Evolutionary conservation across 92 coral and sea anemone genomes (phyloP).

Genomic region (Phenganax stokvisi): DNA sequence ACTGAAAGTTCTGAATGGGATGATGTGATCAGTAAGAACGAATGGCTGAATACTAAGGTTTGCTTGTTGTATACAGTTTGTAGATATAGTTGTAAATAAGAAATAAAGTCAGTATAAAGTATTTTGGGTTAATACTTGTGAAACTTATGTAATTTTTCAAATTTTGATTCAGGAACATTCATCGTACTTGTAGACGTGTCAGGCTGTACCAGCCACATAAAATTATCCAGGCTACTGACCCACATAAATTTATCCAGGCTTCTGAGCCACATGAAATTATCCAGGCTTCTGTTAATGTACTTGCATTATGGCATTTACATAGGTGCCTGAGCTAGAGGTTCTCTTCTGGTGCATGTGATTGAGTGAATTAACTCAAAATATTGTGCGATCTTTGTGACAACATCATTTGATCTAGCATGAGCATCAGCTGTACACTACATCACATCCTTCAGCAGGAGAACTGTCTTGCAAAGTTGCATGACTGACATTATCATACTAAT

Average conservation of each 20-base stretch:
- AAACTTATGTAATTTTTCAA: background rate
- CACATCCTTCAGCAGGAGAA: too few species aligned
- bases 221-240: background rate
- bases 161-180: background rate
- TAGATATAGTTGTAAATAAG: background rate
- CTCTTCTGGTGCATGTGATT: too few species aligned
- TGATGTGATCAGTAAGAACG: conserved; percentile 55
- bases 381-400: too few species aligned
- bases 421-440: too few species aligned
- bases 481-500: too few species aligned
- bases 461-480: too few species aligned
- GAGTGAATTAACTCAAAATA: too few species aligned
- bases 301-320: too few species aligned
- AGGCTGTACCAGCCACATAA: background rate
- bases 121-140: background rate
- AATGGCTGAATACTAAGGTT: conserved; percentile 80
- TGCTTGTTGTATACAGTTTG: background rate
- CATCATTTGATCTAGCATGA: too few species aligned
- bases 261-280: background rate
- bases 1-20: conserved; percentile 65
- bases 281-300: background rate
- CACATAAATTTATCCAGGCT: background rate
- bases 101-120: background rate
- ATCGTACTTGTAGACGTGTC: background rate
- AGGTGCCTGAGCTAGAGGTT: too few species aligned